Evolutionary conservation across 1,140 invertebrate species (phyloP), one percentile per base, ranked within the genome.

Genomic region (Calliopsis andreniformis): DNA sequence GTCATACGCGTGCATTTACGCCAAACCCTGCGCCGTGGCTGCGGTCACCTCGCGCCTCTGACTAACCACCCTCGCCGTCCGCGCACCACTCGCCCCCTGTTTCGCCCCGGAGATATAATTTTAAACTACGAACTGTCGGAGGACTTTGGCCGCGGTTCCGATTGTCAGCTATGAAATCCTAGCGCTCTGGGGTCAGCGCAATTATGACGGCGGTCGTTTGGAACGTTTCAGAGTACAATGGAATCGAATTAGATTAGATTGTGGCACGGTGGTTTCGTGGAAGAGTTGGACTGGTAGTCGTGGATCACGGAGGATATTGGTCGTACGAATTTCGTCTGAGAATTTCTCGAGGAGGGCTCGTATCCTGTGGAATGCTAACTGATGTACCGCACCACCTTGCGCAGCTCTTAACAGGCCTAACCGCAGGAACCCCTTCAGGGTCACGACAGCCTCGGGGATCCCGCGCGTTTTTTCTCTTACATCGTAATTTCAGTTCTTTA

Each of bases 1-100:
- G 87, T 90, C 88, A 90, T 89, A 90, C 83, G 82, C 83, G 86
- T 80, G 85, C 83, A 84, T 86, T 39, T 84, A 82, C 78, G 77
- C 77, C 82, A 76, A 87, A 86, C 79, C 85, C 78, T 61, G 58
- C 76, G 68, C 78, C 76, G 63, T 78, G 72, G 59, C 80, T 86
- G 82, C 71, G 85, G 86, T 85, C 86, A 81, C 81, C 78, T 77
- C 85, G 66, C 78, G 63, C 79, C 80, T 80, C 71, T 77, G 56
- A 82, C 73, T 70, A 63, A 77, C 76, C 78, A 68, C 76, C 66
- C 63, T 64, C 67, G 49, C 55, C 32, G 35, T 30, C 59, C 75
- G 16, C 43, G 10, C 69, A 32, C 45, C 51, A 43, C 25, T 39
- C 53, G 16, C n/a, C 59, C 77, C 28, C 42, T 49, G 35, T 51